phyloP scores from a whole-genome alignment of 2,888 invertebrate species.

The Drosophila paranaensis region DNA sequence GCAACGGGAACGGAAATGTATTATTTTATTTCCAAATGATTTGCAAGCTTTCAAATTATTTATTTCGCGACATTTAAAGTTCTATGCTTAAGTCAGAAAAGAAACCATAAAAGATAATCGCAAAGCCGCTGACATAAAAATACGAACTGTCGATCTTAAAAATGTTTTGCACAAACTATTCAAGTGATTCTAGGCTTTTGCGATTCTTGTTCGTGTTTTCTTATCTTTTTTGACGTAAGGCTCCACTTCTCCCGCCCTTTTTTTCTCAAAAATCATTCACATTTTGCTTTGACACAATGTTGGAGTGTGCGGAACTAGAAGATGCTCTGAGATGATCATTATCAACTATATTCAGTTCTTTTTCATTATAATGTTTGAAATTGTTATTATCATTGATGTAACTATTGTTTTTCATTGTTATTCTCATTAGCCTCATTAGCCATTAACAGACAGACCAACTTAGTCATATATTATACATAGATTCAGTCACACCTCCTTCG shows the following conservation, averaged over 20 bases:
- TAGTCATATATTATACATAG: too few relatives aligned
- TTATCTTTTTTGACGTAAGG: constrained; percentile 32
- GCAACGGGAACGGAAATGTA: neutral
- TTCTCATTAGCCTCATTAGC: neutral
- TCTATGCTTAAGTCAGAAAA: neutral
- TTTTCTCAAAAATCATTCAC: constrained; percentile 32
- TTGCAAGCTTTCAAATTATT: constrained; percentile 3
- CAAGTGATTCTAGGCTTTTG: constrained; percentile 8
- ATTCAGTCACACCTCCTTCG: too few relatives aligned
- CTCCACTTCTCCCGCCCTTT: neutral
- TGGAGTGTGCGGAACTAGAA: neutral
- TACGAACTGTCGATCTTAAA: neutral
- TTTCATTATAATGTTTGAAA: neutral
- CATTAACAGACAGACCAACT: too few relatives aligned
- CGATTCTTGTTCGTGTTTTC: constrained; percentile 10
- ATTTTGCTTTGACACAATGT: constrained; percentile 48
- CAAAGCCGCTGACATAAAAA: constrained; percentile 1
- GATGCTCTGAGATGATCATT: neutral
- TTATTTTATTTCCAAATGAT: neutral
- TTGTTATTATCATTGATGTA: neutral
- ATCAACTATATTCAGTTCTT: neutral
- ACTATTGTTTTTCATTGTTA: neutral
- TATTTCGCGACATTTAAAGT: constrained; percentile 7
- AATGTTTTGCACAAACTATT: constrained; percentile 22
- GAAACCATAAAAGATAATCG: constrained; percentile 16